A percentile compares a stretch with the other conserved stretches of the same genome.
Conservation (phyloP, 2,888 invertebrate genomes). For the Gastracanthus pulcherrimus region DNA sequence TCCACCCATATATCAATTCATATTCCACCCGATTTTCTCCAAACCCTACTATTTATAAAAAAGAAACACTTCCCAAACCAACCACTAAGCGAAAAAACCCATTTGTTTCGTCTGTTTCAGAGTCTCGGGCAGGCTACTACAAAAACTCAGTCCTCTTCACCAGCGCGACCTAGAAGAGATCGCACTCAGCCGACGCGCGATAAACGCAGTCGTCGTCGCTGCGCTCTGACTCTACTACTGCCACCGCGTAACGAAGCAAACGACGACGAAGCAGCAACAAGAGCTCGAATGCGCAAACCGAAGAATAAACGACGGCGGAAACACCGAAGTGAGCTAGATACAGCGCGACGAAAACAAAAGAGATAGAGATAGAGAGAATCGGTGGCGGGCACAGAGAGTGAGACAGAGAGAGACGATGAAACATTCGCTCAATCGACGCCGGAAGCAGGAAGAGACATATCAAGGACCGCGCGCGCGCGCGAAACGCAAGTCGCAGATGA, state of each 20-base stretch:
- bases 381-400: not conserved
- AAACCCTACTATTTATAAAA: not conserved
- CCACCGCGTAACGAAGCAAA: conserved; percentile 45
- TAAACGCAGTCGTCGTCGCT: conserved; percentile 58
- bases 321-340: not conserved
- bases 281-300: too few species aligned
- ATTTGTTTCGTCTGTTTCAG: conserved; percentile 73
- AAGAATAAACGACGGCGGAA: too few species aligned
- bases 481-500: too few species aligned
- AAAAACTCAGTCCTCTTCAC: conserved; percentile 94
- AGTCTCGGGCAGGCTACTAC: conserved; percentile 84
- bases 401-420: not conserved
- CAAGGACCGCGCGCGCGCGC: not conserved
- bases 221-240: conserved; percentile 53
- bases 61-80: too few species aligned
- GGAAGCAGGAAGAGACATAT: conserved; percentile 1
- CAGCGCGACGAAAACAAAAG: not conserved
- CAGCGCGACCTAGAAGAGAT: conserved; percentile 85
- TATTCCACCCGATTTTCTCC: not conserved
- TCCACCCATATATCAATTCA: too few species aligned
- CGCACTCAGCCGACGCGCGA: conserved; percentile 65
- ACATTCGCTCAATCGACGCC: conserved; percentile 13
- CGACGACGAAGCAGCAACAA: conserved; percentile 35
- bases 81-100: not conserved
- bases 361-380: not conserved